phyloP scores from a whole-genome alignment of 2,888 invertebrate genomes.

The Nymphalis polychloros region DNA sequence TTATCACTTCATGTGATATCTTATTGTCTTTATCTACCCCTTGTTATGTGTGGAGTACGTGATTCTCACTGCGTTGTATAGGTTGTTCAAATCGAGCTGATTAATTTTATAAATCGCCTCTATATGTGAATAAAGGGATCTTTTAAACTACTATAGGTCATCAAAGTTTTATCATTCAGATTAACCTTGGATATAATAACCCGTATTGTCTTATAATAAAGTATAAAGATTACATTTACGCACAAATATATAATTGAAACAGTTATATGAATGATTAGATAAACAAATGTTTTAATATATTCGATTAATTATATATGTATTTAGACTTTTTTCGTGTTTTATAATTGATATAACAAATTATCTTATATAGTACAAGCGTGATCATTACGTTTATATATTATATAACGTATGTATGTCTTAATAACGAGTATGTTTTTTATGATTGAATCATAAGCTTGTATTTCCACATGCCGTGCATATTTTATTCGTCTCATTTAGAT shows the following conservation, averaged over 20 bases:
- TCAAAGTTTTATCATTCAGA: conserved; percentile 4
- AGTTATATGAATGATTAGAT: neutral
- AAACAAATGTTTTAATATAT: neutral
- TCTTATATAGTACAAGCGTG: conserved; percentile 5
- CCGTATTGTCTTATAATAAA: conserved; percentile 26
- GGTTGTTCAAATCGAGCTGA: conserved; percentile 16
- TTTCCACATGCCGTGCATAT: conserved; percentile 16
- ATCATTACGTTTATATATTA: conserved; percentile 6
- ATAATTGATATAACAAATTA: conserved; percentile 18
- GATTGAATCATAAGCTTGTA: conserved; percentile 17
- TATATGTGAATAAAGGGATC: neutral
- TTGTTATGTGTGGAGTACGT: conserved; percentile 46
- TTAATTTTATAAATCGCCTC: neutral
- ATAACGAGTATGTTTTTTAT: neutral
- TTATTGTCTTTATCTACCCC: conserved; percentile 49
- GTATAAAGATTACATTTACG: conserved; percentile 16
- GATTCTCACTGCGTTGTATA: conserved; percentile 49
- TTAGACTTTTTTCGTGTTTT: conserved; percentile 12
- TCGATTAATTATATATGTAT: neutral
- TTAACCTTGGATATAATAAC: conserved; percentile 28
- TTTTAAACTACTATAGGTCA: conserved; percentile 6
- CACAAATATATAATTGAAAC: conserved; percentile 11
- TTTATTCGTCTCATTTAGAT: neutral
- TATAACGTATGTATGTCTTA: conserved; percentile 10
- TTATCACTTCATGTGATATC: conserved; percentile 54